Percentiles rank a stretch among this genome's conserved stretches.
Conservation (phyloP, 2,797 vertebrate species). For the Gobio occitaniae region DNA sequence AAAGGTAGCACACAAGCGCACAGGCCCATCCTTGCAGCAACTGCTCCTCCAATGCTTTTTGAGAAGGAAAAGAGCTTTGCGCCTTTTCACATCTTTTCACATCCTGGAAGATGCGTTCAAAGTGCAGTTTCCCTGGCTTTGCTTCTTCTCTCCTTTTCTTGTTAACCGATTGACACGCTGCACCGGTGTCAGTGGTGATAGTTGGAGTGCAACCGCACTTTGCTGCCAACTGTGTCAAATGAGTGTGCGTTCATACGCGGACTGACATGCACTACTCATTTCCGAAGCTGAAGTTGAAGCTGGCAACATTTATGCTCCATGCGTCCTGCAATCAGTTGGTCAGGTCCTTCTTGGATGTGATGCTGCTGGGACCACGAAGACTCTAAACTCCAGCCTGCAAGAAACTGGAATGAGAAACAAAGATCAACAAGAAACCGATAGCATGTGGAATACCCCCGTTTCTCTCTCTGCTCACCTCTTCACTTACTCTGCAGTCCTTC, state of each 20-base stretch:
- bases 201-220: not conserved
- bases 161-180: slow-evolving; percentile 25
- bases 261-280: slow-evolving; percentile 44
- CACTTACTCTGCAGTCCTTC: slow-evolving; percentile 42
- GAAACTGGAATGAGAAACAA: slow-evolving; percentile 5
- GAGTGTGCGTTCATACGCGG: not conserved
- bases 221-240: not conserved
- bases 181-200: slow-evolving; percentile 52
- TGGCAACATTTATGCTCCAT: not conserved
- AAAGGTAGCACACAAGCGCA: slow-evolving; percentile 66
- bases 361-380: slow-evolving; percentile 21
- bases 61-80: not conserved
- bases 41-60: slow-evolving; percentile 1
- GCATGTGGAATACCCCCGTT: not conserved
- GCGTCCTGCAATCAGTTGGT: not conserved
- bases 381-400: not conserved
- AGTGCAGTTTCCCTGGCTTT: slow-evolving; percentile 16
- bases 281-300: slow-evolving; percentile 1
- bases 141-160: slow-evolving; percentile 17
- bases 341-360: slow-evolving; percentile 1
- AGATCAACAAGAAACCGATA: not conserved
- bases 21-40: slow-evolving; percentile 66
- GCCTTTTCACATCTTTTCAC: slow-evolving; percentile 25
- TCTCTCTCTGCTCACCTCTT: slow-evolving; percentile 28
- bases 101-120: slow-evolving; percentile 11